Base-by-base conservation (phyloP, 2,113 vertebrate genomes). In the Cottus gobio region DNA sequence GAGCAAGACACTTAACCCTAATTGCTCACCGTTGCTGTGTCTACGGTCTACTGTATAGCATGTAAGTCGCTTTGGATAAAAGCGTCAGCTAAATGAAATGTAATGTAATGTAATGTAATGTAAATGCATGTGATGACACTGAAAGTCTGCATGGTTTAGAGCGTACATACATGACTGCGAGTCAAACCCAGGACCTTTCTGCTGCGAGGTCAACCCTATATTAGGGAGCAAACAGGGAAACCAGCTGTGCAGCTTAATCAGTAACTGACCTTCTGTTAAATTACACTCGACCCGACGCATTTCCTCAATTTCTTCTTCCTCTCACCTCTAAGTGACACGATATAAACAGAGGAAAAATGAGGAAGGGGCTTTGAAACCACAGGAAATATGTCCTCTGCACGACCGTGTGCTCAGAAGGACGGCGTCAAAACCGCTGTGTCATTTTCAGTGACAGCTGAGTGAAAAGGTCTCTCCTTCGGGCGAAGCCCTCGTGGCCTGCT, bases 381-480 rank as follows among this genome's bases (percentile, higher is more conserved):
- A 42, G 44, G 39, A 46, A 63, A 50, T 18, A 24, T 37, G 20
- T 66, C 36, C 36, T 78, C 46, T 34, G 57, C 4, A 39, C 15
- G 15, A 61, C 7, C 4, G n/a, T 61, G 54, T 67, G 18, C 70
- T 67, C 61, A 61, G 31, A 54, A 36, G 28, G 24, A 69, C 46
- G 0, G 2, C 30, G 75, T 69, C 54, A 67, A 4, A 28, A 75
- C 64, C 37, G 9, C 54, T 22, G 34, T 28, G 36, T 79, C 60
- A 64, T 76, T 73, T 83, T 24, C n/a, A 48, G 28, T 61, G 83
- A 80, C 85, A 80, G 82, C 74, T 70, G 69, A 84, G 36, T 56
- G 66, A 71, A 70, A 75, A 70, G 74, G 46, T 63, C 48, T 75
- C 46, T 82, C 24, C 72, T 82, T 71, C 34, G 26, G 72, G 83